Base-by-base conservation (phyloP, 92 coral and sea anemone species). In the Muricea muricata region DNA sequence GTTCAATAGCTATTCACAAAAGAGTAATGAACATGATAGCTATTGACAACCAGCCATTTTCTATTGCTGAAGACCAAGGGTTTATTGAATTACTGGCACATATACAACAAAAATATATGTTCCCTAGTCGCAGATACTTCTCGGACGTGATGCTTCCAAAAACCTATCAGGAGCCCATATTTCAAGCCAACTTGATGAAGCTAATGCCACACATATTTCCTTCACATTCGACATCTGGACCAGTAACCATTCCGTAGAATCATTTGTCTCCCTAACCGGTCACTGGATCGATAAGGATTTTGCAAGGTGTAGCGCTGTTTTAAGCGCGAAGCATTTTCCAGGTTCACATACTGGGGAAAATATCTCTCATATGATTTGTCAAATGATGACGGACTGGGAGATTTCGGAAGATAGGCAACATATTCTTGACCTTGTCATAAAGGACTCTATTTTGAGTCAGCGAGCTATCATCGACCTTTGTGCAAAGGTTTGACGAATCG, bases 161-260 rank as follows among this genome's bases (percentile, higher is more conserved):
- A 14, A 34, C 67, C 29, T 76, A 25, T 47, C 17, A 55, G 32
- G 81, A 76, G 47, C 81, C 66, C 65, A 28, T 31, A 24, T 76
- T 50, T 50, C 18, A 75, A 46, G 24, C 52, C 65, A 48, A 75
- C 81, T 75, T 9, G 81, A 48, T 50, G 65, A 75, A 75, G 14
- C 23, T 52, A 23, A 50, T 50, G 91, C 83, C 39, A 33, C 58
- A 9, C 83, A 90, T 33, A 83, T 90, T 10, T 90, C 91, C 48
- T 71, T 90, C 46, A 90, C 93, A 21, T 78, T 87, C 13, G 91
- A 87, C 73, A 90, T 90, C 18, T 87, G 87, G 93, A 87, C 87
- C 6, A 50, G 67, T 20, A 13, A 30, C 17, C 48, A 50, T 76
- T 75, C 80, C 3, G 32, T 47, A 20, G 80, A 75, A 75, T 47